These are phyloP conservation scores for Pteromalus puparum DNA, from an alignment of 1,140 invertebrate genomes.

Conservation along the genomic window DNA sequence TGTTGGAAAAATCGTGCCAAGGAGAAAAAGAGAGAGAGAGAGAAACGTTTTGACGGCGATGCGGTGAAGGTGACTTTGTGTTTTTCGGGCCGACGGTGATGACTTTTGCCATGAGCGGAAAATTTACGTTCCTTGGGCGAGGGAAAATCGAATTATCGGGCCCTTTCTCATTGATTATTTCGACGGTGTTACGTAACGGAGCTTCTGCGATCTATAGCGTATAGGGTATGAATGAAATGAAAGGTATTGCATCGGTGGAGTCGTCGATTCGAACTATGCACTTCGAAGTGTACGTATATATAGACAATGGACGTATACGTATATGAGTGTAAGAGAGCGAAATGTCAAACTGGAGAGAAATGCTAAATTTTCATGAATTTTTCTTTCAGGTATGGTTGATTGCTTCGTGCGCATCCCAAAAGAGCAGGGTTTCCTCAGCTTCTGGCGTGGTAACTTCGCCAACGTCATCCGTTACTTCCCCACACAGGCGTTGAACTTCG, in stretches of 20 bases:
- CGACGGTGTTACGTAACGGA: too few relatives aligned
- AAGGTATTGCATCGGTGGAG: too few relatives aligned
- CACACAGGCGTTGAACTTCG: slow-evolving; percentile 96
- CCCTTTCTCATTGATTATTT: too few relatives aligned
- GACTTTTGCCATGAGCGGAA: not conserved
- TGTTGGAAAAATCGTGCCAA: slow-evolving; percentile 45
- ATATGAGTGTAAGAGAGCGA: not conserved
- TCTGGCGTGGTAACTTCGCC: slow-evolving; percentile 96
- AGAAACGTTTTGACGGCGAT: not conserved
- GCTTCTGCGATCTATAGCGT: too few relatives aligned
- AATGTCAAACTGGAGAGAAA: not conserved
- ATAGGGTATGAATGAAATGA: too few relatives aligned
- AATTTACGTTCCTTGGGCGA: not conserved
- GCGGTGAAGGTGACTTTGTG: slow-evolving; percentile 44
- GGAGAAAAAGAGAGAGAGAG: slow-evolving; percentile 6
- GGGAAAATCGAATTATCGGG: too few relatives aligned
- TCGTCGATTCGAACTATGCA: too few relatives aligned
- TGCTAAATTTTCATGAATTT: not conserved
- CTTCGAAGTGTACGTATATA: too few relatives aligned
- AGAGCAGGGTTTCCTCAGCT: slow-evolving; percentile 89
- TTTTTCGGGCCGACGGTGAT: not conserved
- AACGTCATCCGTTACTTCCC: slow-evolving; percentile 96
- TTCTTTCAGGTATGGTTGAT: slow-evolving; percentile 86
- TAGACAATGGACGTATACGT: too few relatives aligned
- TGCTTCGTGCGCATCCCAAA: slow-evolving; percentile 90